A percentile compares a stretch with the other conserved stretches of the same genome.
Evolutionary conservation across 2,113 vertebrate species (phyloP).

Genomic region (Tretioscincus oriximinensis): DNA sequence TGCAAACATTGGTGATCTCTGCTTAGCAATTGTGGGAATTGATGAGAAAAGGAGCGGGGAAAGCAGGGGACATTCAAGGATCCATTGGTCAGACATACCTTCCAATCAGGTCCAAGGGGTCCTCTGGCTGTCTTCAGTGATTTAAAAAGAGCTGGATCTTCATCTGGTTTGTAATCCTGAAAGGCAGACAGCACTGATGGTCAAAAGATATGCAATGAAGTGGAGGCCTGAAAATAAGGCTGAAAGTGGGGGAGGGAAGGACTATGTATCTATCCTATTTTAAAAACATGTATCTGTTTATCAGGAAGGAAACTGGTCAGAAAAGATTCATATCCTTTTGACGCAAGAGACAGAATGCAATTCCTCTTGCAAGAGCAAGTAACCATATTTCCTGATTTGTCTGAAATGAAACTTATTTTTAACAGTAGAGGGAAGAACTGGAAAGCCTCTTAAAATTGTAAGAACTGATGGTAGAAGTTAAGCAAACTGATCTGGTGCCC

Average conservation of each 20-base stretch:
- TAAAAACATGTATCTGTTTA: neutral
- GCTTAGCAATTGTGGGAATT: neutral
- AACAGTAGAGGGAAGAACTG: neutral
- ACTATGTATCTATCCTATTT: no score
- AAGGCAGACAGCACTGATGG: neutral
- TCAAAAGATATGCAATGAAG: neutral
- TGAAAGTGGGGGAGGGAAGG: neutral
- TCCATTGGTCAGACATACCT: conserved; percentile 46
- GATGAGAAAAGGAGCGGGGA: neutral
- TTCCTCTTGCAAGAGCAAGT: neutral
- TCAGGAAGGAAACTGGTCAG: neutral
- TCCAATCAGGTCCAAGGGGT: conserved; percentile 69
- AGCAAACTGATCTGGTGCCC: neutral
- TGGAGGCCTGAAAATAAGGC: neutral
- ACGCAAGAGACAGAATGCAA: neutral
- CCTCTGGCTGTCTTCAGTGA: conserved; percentile 70
- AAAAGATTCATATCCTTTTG: neutral
- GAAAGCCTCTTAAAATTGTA: neutral
- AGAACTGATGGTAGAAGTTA: neutral
- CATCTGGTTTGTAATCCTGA: conserved; percentile 72
- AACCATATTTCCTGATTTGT: neutral
- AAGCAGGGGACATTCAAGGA: neutral
- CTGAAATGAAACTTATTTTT: neutral
- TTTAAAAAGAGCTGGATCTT: conserved; percentile 68
- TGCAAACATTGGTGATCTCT: no score